Evolutionary conservation across 2,113 vertebrate genomes (phyloP).

Genomic region (Rousettus leschenaultii): DNA sequence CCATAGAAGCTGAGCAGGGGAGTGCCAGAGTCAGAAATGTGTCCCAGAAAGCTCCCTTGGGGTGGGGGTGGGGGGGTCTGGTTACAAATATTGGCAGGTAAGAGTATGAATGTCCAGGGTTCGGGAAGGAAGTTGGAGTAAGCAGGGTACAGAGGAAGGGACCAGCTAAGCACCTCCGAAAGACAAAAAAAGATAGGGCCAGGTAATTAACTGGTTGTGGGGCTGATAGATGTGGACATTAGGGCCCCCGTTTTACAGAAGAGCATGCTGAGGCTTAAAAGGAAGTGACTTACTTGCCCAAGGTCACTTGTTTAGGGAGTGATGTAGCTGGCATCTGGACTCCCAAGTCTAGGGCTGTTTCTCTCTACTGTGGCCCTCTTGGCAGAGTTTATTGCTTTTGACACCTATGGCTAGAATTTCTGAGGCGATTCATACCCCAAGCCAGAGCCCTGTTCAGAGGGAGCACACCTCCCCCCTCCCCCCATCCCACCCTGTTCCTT

Average conservation of each 20-base stretch:
- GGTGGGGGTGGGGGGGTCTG: not conserved
- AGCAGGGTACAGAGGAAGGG: not conserved
- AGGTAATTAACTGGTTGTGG: not conserved
- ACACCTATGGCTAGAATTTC: not conserved
- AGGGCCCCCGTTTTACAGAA: not conserved
- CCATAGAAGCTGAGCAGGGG: not conserved
- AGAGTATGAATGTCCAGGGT: accelerated
- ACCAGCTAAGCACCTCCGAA: not conserved
- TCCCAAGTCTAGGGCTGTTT: not conserved
- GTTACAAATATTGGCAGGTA: no score
- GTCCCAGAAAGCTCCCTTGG: not conserved
- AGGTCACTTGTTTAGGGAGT: not conserved
- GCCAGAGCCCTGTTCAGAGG: not conserved
- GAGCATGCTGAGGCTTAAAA: not conserved
- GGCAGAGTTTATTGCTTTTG: not conserved
- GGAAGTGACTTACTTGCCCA: not conserved
- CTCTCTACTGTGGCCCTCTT: not conserved
- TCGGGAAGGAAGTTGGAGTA: not conserved
- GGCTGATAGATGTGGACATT: not conserved
- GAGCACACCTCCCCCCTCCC: no score
- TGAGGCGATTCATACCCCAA: not conserved
- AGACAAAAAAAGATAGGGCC: not conserved
- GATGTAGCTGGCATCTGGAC: not conserved
- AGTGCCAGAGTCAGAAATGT: not conserved
- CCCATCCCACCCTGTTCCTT: accelerated